Evolutionary conservation across 2,113 vertebrate species (phyloP), one percentile per base, ranked within the genome.

Genomic region (Vidua macroura): DNA sequence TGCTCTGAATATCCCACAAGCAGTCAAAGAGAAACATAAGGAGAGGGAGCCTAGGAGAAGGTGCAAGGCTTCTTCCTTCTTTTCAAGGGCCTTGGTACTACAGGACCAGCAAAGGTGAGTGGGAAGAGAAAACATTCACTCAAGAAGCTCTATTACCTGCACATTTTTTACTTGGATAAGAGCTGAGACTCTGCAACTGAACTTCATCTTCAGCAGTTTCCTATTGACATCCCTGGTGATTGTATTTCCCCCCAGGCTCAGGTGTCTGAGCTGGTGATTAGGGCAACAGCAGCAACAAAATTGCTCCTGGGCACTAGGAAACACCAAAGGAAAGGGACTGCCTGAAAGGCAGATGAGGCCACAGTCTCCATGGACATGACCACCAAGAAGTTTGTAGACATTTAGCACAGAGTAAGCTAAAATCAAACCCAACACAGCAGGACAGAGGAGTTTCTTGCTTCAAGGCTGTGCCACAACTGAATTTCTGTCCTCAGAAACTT

Each of bases 311-410:
- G 64, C 35, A 59, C 43, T 1, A 23, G 12, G 41, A 86, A 73
- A 75, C 43, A 44, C 11, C 35, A 68, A 64, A 81, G 33, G 31
- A n/a, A 80, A 39, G 27, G 14, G 46, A 20, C 28, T 51, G 35
- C 41, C 78, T 35, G 46, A 30, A 51, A 64, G 35, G 41, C 69
- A 89, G 37, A 48, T 23, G 35, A 51, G 46, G 82, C 46, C 70
- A 66, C 31, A 76, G 28, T 48, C 55, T 81, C n/a, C 46, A n/a
- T 0, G 1, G 24, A 73, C 7, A 16, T 2, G 1, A 51, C 23
- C 59, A 48, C 55, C 39, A 24, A 44, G 35, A 67, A 37, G 41
- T 52, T 43, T 46, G 31, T 6, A 81, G 55, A 69, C 15, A 21
- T 39, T 37, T 15, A 49, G 44, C 74, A 78, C 1, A 1, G 48